Percentiles rank a stretch among this genome's conserved stretches.
These are phyloP conservation scores for Ptiloglossa arizonensis DNA, from an alignment of 1,140 invertebrate species.

Conservation along the genomic window DNA sequence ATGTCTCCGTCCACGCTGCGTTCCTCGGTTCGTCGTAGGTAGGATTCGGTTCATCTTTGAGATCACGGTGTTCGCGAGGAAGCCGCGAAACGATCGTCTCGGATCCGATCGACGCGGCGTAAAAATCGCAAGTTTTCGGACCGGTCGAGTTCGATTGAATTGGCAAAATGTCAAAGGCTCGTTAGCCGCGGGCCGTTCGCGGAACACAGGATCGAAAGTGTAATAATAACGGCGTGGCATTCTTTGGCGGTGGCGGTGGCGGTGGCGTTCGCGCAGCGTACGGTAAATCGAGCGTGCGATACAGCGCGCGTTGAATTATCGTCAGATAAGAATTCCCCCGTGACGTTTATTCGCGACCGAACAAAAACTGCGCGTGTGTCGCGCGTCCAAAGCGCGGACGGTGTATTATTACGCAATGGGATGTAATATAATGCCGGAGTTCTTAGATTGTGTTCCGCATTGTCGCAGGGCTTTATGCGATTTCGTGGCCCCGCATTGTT, in stretches of 20 bases:
- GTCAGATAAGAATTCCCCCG: constrained; percentile 48
- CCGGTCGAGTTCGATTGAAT: constrained; percentile 33
- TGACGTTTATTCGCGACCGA: constrained; percentile 44
- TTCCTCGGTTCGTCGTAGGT: no score
- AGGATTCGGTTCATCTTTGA: no score
- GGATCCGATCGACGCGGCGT: no score
- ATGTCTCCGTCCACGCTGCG: no score
- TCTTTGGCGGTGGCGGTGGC: constrained; percentile 58
- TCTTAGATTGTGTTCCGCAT: constrained; percentile 49
- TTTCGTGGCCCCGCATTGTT: constrained; percentile 36
- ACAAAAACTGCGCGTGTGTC: constrained; percentile 45
- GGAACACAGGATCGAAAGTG: constrained; percentile 58
- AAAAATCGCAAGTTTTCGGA: no score
- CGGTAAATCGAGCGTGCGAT: constrained; percentile 41
- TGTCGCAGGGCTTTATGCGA: constrained; percentile 48
- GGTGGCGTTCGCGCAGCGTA: constrained; percentile 17
- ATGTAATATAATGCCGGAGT: constrained; percentile 44
- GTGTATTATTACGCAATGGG: constrained; percentile 48
- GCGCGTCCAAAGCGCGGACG: constrained; percentile 27
- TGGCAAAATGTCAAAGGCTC: constrained; percentile 63
- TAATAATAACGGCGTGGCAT: constrained; percentile 59
- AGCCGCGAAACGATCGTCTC: no score
- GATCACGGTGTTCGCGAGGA: no score
- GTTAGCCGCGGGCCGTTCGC: constrained; percentile 45
- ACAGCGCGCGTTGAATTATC: constrained; percentile 42